Conservation (phyloP, 2,113 vertebrate genomes). For the Ivindomyrus marchei region DNA sequence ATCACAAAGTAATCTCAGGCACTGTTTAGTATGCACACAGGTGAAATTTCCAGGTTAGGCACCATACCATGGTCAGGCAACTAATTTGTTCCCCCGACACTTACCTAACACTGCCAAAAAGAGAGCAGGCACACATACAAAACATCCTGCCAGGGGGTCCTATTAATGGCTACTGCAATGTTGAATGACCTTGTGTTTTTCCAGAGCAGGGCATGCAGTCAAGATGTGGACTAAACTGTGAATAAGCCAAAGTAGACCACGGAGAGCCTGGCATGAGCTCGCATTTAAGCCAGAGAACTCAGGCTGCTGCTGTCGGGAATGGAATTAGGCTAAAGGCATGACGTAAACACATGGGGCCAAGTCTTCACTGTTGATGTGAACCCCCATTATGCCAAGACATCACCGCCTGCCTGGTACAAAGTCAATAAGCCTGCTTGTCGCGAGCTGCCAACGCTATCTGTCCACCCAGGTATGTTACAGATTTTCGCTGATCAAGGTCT, state of each 20-base stretch:
- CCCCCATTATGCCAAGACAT: constrained; percentile 30
- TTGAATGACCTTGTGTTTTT: background rate
- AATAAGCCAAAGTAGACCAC: background rate
- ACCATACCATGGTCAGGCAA: background rate
- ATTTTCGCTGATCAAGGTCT: constrained; percentile 20
- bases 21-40: background rate
- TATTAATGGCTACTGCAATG: background rate
- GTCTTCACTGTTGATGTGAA: constrained; percentile 21
- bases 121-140: background rate
- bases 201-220: background rate
- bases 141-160: background rate
- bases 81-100: background rate
- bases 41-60: background rate
- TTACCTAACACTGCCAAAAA: background rate
- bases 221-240: background rate
- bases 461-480: constrained; percentile 43
- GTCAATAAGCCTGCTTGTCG: constrained; percentile 44
- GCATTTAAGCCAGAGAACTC: background rate
- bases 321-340: constrained; percentile 35
- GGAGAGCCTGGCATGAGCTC: background rate
- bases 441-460: constrained; percentile 52
- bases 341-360: background rate
- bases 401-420: constrained; percentile 19
- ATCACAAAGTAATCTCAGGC: background rate
- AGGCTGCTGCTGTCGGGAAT: constrained; percentile 33